Percentiles rank a stretch among this genome's conserved stretches.
Evolutionary conservation across 2,888 invertebrate species (phyloP).

Genomic region (Lasioglossum pauxillum): DNA sequence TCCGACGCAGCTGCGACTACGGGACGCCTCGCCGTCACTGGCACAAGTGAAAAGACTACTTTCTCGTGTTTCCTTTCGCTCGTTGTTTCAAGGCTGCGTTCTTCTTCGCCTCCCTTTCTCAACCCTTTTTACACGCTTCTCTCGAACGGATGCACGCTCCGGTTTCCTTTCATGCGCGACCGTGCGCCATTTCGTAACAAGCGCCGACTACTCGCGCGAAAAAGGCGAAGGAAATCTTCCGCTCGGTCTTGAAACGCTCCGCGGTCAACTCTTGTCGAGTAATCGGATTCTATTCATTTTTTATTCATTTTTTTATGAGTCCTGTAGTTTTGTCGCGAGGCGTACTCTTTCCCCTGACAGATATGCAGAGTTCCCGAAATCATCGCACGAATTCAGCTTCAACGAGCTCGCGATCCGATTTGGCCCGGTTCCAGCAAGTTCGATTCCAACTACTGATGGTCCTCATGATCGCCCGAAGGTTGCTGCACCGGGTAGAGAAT

Average conservation of each 20-base stretch:
- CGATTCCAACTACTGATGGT: constrained; percentile 25
- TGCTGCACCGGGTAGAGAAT: constrained; percentile 32
- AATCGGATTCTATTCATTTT: not conserved
- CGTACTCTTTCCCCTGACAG: not conserved
- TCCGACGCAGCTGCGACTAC: not conserved
- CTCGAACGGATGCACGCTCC: constrained; percentile 20
- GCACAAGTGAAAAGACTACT: constrained; percentile 23
- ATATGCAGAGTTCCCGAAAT: constrained; percentile 5
- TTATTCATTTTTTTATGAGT: not conserved
- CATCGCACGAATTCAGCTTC: constrained; percentile 18
- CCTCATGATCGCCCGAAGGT: constrained; percentile 41
- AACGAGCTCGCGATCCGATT: constrained; percentile 23
- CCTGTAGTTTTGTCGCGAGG: not conserved
- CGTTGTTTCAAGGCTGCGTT: constrained; percentile 26
- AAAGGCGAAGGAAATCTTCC: not conserved
- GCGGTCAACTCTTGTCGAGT: not conserved
- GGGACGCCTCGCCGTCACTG: not conserved
- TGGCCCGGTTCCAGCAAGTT: constrained; percentile 47
- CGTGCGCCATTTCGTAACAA: not conserved
- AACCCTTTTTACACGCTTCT: constrained; percentile 25
- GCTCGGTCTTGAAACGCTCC: not conserved
- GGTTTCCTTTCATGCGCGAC: constrained; percentile 17
- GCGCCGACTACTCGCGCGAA: not conserved
- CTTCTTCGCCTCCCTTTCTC: not conserved
- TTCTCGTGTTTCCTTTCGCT: constrained; percentile 21